Percentiles rank a stretch among this genome's conserved stretches.
These are phyloP conservation scores for Tapera naevia DNA, from an alignment of 2,797 vertebrate species.

Conservation along the genomic window DNA sequence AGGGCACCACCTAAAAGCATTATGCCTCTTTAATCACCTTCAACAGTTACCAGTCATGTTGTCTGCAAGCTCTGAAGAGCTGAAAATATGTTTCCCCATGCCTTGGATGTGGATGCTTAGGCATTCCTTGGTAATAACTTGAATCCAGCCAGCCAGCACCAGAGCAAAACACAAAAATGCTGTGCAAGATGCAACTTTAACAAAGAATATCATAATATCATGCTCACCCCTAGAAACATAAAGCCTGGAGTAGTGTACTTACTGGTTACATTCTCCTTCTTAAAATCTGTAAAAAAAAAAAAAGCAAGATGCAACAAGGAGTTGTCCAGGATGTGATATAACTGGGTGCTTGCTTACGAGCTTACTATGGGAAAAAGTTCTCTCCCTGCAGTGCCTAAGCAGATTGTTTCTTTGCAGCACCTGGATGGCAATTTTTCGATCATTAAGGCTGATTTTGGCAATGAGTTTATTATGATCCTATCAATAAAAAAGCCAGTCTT, in stretches of 20 bases:
- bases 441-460: background rate
- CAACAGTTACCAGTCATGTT: background rate
- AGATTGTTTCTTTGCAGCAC: background rate
- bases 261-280: conserved; percentile 91
- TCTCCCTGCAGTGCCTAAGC: background rate
- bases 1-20: background rate
- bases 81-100: background rate
- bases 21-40: background rate
- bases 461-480: background rate
- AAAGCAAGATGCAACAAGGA: conserved; percentile 38
- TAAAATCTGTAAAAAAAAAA: conserved; percentile 84
- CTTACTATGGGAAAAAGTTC: background rate
- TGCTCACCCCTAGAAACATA: background rate
- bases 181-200: background rate
- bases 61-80: background rate
- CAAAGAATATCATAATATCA: background rate
- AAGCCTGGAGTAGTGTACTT: conserved; percentile 73
- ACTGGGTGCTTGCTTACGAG: background rate
- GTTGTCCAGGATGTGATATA: background rate
- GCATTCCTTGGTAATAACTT: background rate
- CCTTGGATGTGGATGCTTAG: background rate
- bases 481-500: background rate
- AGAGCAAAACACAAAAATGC: background rate
- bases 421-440: background rate
- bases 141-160: background rate